These are phyloP conservation scores for Lampris incognitus DNA, from an alignment of 2,113 vertebrate genomes.

Conservation along the genomic window DNA sequence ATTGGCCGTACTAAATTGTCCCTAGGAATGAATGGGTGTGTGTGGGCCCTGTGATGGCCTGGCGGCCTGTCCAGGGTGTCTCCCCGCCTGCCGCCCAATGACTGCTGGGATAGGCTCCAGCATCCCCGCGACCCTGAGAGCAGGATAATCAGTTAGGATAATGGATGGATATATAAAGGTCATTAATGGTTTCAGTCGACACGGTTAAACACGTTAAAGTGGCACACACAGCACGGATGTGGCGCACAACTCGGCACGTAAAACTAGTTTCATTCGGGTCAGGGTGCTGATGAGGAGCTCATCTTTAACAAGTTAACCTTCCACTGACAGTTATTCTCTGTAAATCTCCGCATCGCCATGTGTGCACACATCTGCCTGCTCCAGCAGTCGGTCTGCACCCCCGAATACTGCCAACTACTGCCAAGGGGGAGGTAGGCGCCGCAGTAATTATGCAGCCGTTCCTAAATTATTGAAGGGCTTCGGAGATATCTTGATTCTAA, in stretches of 20 bases:
- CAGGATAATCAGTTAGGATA: too few relatives aligned
- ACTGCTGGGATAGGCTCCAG: too few relatives aligned
- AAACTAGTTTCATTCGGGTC: constrained; percentile 10
- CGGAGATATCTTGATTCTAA: constrained; percentile 65
- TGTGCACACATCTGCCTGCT: constrained; percentile 74
- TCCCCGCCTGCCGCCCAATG: too few relatives aligned
- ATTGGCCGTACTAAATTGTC: too few relatives aligned
- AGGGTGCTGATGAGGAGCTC: constrained; percentile 51
- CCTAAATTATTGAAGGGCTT: constrained; percentile 73
- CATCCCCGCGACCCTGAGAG: too few relatives aligned
- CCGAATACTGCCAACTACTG: constrained; percentile 56
- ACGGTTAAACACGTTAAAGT: constrained; percentile 18
- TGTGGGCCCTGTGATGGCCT: too few relatives aligned
- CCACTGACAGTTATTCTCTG: constrained; percentile 62
- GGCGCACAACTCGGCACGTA: constrained; percentile 21
- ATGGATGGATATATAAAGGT: too few relatives aligned
- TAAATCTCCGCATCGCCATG: constrained; percentile 58
- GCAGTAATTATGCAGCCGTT: constrained; percentile 18
- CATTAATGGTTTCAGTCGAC: too few relatives aligned
- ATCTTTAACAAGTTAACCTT: constrained; percentile 40
- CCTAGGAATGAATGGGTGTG: too few relatives aligned
- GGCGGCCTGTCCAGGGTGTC: too few relatives aligned
- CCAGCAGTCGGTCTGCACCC: constrained; percentile 51
- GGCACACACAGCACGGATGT: constrained; percentile 32
- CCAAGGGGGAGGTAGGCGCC: constrained; percentile 59